These are phyloP conservation scores for Percopsis omiscomaycus DNA, from an alignment of 2,797 vertebrate genomes.

Conservation along the genomic window DNA sequence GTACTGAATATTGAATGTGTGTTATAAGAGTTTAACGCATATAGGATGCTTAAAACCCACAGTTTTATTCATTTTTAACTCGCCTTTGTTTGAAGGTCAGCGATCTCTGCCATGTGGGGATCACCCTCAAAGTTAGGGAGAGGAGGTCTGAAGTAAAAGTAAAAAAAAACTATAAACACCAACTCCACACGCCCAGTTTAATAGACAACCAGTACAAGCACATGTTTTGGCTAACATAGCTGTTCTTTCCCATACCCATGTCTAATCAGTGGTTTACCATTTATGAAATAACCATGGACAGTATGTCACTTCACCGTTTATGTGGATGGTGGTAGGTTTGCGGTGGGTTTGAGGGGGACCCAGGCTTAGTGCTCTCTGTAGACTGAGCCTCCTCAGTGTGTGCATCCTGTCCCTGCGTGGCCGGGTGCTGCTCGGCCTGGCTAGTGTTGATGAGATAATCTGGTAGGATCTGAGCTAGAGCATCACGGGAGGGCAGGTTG, in stretches of 20 bases:
- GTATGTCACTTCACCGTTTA: conserved; percentile 36
- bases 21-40: no score
- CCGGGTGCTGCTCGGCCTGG: conserved; percentile 26
- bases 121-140: conserved; percentile 45
- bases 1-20: background rate
- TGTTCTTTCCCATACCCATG: background rate
- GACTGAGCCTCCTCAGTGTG: conserved; percentile 17
- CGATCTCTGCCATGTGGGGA: conserved; percentile 44
- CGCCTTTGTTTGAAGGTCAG: conserved; percentile 64
- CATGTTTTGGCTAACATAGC: no score
- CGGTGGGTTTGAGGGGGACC: conserved; percentile 39
- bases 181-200: background rate
- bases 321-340: conserved; percentile 49
- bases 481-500: conserved; percentile 62
- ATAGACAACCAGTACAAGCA: no score
- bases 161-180: conserved; percentile 2
- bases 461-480: conserved; percentile 66
- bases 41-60: background rate
- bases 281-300: background rate
- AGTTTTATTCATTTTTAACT: conserved; percentile 28
- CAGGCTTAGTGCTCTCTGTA: conserved; percentile 27
- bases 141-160: conserved; percentile 39
- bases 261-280: background rate
- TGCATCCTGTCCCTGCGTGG: conserved; percentile 29
- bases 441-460: conserved; percentile 35